These are phyloP conservation scores for Nibea albiflora DNA, from an alignment of 2,113 vertebrate species.

Conservation along the genomic window DNA sequence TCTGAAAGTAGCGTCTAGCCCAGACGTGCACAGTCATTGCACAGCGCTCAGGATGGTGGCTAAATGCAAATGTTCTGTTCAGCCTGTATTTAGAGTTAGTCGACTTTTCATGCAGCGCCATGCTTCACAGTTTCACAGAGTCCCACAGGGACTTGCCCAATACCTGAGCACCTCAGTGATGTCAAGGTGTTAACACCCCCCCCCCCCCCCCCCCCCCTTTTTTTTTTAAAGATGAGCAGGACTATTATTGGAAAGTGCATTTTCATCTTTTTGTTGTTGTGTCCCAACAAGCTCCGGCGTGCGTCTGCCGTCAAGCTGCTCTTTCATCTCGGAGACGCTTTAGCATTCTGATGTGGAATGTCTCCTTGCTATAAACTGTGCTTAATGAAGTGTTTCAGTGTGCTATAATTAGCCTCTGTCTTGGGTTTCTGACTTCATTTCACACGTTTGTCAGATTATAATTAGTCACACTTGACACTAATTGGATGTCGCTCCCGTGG, in stretches of 20 bases:
- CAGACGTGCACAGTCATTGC: conserved; percentile 22
- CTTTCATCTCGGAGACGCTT: conserved; percentile 58
- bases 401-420: conserved; percentile 82
- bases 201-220: no score
- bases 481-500: conserved; percentile 81
- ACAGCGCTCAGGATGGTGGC: neutral
- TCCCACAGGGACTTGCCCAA: conserved; percentile 20
- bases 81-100: conserved; percentile 1
- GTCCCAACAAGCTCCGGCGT: conserved; percentile 23
- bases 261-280: conserved; percentile 12
- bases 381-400: conserved; percentile 82
- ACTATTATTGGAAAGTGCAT: conserved; percentile 27
- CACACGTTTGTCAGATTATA: conserved; percentile 84
- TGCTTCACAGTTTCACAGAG: neutral
- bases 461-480: conserved; percentile 83
- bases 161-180: conserved; percentile 35
- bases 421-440: conserved; percentile 83
- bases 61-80: neutral
- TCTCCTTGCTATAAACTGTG: conserved; percentile 73
- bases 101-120: neutral
- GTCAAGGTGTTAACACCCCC: conserved; percentile 25
- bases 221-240: no score
- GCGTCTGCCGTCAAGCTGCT: conserved; percentile 35
- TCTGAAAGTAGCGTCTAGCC: neutral
- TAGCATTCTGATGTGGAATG: conserved; percentile 72